These are phyloP conservation scores for Diadema setosum DNA, from an alignment of 35 echinoderm and acorn worm genomes.

Conservation along the genomic window DNA sequence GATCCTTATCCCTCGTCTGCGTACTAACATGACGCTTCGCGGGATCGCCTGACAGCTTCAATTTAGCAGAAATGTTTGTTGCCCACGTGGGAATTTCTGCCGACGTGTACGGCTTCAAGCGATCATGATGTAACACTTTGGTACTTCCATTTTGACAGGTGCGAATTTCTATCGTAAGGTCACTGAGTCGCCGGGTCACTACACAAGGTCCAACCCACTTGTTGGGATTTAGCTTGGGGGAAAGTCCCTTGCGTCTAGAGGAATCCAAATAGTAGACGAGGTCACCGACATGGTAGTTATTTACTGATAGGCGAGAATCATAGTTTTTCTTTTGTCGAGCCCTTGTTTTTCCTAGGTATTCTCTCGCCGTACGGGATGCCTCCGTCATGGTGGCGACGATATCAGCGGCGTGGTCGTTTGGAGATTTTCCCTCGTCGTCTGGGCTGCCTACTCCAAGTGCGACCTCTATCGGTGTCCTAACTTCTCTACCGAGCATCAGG, in stretches of 20 bases:
- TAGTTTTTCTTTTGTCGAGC: neutral
- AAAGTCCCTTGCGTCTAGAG: neutral
- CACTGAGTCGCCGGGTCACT: neutral
- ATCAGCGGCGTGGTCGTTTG: neutral
- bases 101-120: neutral
- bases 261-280: neutral
- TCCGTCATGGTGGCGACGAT: neutral
- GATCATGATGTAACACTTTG: neutral
- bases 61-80: neutral
- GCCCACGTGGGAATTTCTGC: neutral
- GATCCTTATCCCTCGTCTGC: neutral
- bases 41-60: neutral
- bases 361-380: neutral
- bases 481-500: slow-evolving; percentile 10
- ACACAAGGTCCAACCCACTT: neutral
- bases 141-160: neutral
- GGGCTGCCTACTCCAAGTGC: neutral
- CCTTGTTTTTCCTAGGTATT: neutral
- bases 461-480: neutral
- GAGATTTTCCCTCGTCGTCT: neutral
- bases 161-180: neutral
- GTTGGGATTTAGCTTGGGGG: neutral
- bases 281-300: neutral
- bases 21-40: neutral
- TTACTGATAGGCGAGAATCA: neutral